phyloP scores from a whole-genome alignment of 1,140 invertebrate genomes.

The Helicoverpa zea region DNA sequence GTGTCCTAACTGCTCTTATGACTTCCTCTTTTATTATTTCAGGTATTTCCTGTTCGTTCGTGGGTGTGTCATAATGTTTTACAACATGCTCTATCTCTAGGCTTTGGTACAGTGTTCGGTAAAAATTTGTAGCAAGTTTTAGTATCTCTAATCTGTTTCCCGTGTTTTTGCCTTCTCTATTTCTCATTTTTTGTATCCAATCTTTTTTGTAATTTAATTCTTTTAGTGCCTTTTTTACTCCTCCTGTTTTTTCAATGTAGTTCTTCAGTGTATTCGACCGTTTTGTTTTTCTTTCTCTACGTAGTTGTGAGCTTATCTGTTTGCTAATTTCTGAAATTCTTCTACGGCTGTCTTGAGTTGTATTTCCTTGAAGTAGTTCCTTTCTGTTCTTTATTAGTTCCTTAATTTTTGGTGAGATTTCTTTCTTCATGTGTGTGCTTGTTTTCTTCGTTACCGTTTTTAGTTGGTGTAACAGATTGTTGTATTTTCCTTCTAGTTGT shows the following conservation, averaged over 20 bases:
- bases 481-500: no score
- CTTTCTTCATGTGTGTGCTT: no score
- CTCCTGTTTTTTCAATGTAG: no score
- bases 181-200: background rate
- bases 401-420: no score
- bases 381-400: no score
- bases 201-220: background rate
- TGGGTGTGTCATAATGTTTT: background rate
- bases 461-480: no score
- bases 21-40: slow-evolving; percentile 16
- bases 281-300: background rate
- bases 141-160: slow-evolving; percentile 11
- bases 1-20: background rate
- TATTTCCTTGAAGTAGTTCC: no score
- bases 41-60: slow-evolving; percentile 1
- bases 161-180: background rate
- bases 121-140: slow-evolving; percentile 2
- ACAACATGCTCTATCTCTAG: background rate
- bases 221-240: background rate
- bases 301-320: no score
- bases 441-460: no score
- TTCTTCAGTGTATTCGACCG: background rate
- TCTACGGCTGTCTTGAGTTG: no score
- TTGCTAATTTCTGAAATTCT: no score
- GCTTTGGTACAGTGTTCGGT: slow-evolving; percentile 13